Conservation (phyloP, 2,113 vertebrate genomes). For the Osmerus mordax region DNA sequence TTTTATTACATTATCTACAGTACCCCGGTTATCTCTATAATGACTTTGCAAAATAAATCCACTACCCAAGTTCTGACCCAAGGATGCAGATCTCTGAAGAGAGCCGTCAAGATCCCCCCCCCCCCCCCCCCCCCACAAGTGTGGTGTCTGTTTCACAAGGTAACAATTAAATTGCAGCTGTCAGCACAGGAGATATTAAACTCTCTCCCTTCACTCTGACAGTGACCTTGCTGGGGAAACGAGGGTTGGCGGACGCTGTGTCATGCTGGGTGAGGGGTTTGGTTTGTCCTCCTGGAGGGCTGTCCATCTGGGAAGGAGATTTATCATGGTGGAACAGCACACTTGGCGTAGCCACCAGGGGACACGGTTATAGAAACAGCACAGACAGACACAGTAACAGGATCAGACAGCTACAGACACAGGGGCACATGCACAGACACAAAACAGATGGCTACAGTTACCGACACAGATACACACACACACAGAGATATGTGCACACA, state of each 20-base stretch:
- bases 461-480: slow-evolving; percentile 1
- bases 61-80: slow-evolving; percentile 1
- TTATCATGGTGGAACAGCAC: slow-evolving; percentile 51
- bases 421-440: neutral
- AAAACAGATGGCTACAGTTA: neutral
- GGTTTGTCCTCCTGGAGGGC: slow-evolving; percentile 38
- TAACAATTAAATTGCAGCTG: slow-evolving; percentile 64
- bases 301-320: slow-evolving; percentile 66
- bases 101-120: slow-evolving; percentile 44
- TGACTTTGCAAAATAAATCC: slow-evolving; percentile 28
- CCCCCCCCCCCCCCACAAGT: slow-evolving; percentile 26
- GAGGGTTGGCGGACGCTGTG: slow-evolving; percentile 33
- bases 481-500: neutral
- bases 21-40: slow-evolving; percentile 10
- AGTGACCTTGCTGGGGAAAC: slow-evolving; percentile 58
- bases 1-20: slow-evolving; percentile 1
- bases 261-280: slow-evolving; percentile 40
- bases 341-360: slow-evolving; percentile 3
- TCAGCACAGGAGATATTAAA: slow-evolving; percentile 60
- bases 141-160: slow-evolving; percentile 54
- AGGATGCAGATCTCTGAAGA: slow-evolving; percentile 32
- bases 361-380: slow-evolving; percentile 39
- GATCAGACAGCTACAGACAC: slow-evolving; percentile 36
- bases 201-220: slow-evolving; percentile 44
- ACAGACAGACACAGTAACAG: slow-evolving; percentile 32